A percentile compares a stretch with the other conserved stretches of the same genome.
Conservation (phyloP, 2,797 vertebrate genomes). For the Tangara arthus region DNA sequence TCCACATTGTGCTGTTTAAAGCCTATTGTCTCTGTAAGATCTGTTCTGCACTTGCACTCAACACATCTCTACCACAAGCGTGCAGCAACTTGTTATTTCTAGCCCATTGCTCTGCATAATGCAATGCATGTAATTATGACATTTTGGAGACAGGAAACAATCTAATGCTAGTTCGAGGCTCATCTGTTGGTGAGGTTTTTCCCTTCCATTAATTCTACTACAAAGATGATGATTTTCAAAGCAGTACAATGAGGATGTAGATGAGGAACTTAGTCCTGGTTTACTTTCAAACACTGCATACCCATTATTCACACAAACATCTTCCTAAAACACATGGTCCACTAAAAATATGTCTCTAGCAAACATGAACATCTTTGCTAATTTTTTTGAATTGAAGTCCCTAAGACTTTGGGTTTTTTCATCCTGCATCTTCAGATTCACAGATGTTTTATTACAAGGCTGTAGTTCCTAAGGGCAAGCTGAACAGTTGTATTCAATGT, state of each 20-base stretch:
- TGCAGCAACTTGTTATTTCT: not conserved
- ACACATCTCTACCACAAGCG: not conserved
- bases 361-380: not conserved
- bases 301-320: not conserved
- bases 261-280: not conserved
- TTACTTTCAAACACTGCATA: not conserved
- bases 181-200: not conserved
- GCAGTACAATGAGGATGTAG: not conserved
- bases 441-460: not conserved
- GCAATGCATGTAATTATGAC: not conserved
- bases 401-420: not conserved
- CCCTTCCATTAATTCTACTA: not conserved
- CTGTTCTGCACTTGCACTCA: not conserved
- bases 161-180: not conserved
- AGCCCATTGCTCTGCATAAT: not conserved
- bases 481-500: not conserved
- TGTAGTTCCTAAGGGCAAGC: not conserved
- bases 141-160: not conserved
- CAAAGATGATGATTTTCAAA: not conserved
- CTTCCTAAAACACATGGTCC: not conserved
- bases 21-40: not conserved
- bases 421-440: not conserved
- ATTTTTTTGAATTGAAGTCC: not conserved
- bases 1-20: not conserved
- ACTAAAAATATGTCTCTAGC: not conserved